Evolutionary conservation across 2,888 invertebrate genomes (phyloP).

Genomic region (Dromius quadrimaculatus): DNA sequence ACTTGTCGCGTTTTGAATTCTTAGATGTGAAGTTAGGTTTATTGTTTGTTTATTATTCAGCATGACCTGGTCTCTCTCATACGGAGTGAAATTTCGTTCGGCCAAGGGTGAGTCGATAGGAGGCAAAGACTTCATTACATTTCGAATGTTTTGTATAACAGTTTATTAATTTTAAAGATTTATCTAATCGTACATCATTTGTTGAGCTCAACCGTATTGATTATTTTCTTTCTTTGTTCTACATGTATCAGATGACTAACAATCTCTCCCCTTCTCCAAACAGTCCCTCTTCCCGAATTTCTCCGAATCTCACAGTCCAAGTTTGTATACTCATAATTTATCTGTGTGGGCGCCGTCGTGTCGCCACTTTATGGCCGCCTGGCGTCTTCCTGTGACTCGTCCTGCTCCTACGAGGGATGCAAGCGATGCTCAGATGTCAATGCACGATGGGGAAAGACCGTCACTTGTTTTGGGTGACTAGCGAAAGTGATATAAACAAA

Average conservation of each 20-base stretch:
- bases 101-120: too few species aligned
- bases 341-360: conserved; percentile 36
- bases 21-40: too few species aligned
- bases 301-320: conserved; percentile 25
- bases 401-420: too few species aligned
- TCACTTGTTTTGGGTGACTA: conserved; percentile 11
- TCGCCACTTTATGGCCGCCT: conserved; percentile 42
- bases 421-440: conserved; percentile 31
- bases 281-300: not conserved
- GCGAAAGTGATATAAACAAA: too few species aligned
- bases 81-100: too few species aligned
- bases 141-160: too few species aligned
- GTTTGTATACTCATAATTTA: conserved; percentile 44
- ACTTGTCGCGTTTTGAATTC: too few species aligned
- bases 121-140: too few species aligned
- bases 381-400: conserved; percentile 42
- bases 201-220: not conserved
- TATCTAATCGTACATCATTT: not conserved
- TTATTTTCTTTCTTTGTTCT: not conserved
- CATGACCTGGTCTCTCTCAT: too few species aligned
- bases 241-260: not conserved
- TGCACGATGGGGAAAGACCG: conserved; percentile 1
- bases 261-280: conserved; percentile 6
- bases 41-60: too few species aligned
- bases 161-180: too few species aligned